Evolutionary conservation across 2,797 vertebrate genomes (phyloP).

Genomic region (Pseudotriccus pelzelni): DNA sequence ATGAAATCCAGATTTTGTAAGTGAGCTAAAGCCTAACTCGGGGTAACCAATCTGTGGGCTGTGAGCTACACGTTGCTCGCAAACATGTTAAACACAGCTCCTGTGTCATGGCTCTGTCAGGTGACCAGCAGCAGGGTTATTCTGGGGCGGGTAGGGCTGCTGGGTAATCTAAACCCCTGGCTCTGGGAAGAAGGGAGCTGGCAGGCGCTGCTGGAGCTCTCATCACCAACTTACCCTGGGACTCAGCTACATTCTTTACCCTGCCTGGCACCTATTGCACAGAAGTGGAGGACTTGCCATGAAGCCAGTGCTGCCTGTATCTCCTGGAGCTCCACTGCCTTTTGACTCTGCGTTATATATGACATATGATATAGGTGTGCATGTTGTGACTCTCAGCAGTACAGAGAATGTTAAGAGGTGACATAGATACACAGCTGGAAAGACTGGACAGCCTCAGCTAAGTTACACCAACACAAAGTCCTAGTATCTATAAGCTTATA

Average conservation of each 20-base stretch:
- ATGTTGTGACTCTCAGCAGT: background rate
- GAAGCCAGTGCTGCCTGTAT: background rate
- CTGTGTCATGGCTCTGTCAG: constrained; percentile 1
- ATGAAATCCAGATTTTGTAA: background rate
- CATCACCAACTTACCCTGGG: background rate
- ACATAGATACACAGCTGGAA: background rate
- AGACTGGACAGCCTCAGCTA: background rate
- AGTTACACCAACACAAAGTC: background rate
- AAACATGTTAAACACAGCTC: constrained; percentile 1
- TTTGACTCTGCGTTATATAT: background rate
- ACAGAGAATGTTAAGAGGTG: background rate
- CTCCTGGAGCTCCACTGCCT: background rate
- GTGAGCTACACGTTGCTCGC: background rate
- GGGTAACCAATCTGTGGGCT: background rate
- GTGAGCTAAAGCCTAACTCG: background rate
- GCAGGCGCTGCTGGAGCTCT: constrained; percentile 25
- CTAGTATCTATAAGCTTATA: background rate
- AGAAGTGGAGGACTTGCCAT: accelerated
- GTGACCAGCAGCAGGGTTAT: constrained; percentile 36
- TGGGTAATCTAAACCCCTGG: constrained; percentile 42
- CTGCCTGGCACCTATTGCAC: background rate
- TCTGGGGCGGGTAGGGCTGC: background rate
- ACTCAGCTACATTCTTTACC: background rate
- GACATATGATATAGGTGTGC: background rate
- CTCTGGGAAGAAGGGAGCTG: constrained; percentile 35